Evolutionary conservation across 2,888 invertebrate genomes (phyloP), one percentile per base, ranked within the genome.

Genomic region (Cylindroiulus punctatus): DNA sequence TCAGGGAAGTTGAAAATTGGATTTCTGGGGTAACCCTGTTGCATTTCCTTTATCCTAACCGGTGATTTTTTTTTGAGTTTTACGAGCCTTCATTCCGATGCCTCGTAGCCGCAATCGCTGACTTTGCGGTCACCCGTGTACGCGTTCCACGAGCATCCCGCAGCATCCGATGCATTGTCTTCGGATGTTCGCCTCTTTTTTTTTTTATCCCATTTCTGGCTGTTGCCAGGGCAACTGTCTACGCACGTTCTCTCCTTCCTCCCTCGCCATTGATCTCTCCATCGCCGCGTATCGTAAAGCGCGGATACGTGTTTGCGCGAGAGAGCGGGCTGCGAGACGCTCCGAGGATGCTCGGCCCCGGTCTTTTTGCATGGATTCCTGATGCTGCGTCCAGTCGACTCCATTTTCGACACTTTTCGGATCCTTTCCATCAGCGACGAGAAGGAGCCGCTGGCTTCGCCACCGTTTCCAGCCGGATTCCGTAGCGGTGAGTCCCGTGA

Each of bases 171-270:
- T n/a, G n/a, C 47, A 17, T 40, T 40, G 40, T 40, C 40, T 40
- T 40, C 40, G 40, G 40, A 40, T 40, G 40, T 40, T 40, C 81
- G 22, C 19, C 81, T 26, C 81, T 26, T 10, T 81, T 81, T 81
- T 81, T 81, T 81, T 81, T 26, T 32, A 17, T 81, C 17, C 81
- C 14, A 81, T 81, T 84, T 84, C 14, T 17, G 44, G 26, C n/a
- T 10, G 85, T 85, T 85, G 52, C 84, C 81, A 47, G 47, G 22
- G 42, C 82, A 19, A 83, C 26, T 17, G 40, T 86, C 81, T 87
- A 52, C 86, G 86, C 82, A 86, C 32, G 2, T n/a, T n/a, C n/a
- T n/a, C n/a, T n/a, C n/a, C 22, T 2, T n/a, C 14, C n/a, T 81
- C 32, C 81, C 4, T 81, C 32, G 81, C 8, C 85, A 52, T 42